These are phyloP conservation scores for Oscheius sp. DNA, from an alignment of 2,888 invertebrate genomes.

Conservation along the genomic window DNA sequence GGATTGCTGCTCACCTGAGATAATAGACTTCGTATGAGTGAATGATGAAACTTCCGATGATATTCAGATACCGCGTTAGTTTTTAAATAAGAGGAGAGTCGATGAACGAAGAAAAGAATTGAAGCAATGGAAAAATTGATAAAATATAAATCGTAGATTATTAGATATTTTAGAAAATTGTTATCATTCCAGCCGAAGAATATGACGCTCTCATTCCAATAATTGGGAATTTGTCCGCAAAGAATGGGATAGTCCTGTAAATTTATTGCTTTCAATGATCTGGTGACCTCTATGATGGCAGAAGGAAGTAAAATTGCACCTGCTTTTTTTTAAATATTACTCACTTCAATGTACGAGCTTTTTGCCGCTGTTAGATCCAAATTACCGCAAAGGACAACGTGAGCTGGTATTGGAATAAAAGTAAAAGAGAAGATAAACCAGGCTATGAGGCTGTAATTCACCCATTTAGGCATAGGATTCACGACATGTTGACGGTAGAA, in stretches of 20 bases:
- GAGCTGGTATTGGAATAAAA: background rate
- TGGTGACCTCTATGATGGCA: too few relatives aligned
- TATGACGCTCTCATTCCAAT: background rate
- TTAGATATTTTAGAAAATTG: background rate
- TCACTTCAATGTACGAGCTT: background rate
- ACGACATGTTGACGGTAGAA: constrained; percentile 8
- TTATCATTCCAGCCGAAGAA: background rate
- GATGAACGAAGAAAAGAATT: background rate
- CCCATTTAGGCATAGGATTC: background rate
- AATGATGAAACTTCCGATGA: too few relatives aligned
- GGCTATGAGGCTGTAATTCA: background rate
- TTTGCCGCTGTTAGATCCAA: background rate
- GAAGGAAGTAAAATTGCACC: too few relatives aligned
- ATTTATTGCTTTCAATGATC: background rate
- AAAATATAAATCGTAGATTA: background rate
- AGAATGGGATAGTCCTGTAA: background rate
- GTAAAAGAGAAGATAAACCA: background rate
- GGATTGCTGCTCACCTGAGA: too few relatives aligned
- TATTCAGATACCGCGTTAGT: background rate
- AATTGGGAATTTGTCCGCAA: background rate
- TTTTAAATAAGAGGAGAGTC: background rate
- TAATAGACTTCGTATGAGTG: too few relatives aligned
- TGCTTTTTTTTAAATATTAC: background rate
- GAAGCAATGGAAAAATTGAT: background rate
- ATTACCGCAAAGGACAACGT: background rate